These are phyloP conservation scores for Chiridota heheva DNA, from an alignment of 35 echinoderm and acorn worm genomes.

Conservation along the genomic window DNA sequence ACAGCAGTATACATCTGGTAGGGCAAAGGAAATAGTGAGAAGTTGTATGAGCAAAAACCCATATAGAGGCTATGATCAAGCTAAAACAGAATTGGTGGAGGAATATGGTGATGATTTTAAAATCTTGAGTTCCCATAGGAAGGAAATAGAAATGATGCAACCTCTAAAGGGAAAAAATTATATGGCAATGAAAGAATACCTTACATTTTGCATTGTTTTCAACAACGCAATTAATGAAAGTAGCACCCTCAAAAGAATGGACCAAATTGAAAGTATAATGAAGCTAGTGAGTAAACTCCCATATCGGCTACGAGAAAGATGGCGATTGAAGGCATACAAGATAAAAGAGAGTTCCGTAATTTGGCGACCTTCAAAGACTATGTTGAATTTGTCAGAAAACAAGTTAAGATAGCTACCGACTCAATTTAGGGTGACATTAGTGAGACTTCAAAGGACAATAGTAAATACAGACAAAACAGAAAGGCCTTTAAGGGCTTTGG, in stretches of 20 bases:
- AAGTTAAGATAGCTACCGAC: slow-evolving; percentile 37
- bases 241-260: slow-evolving; percentile 19
- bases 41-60: too few relatives aligned
- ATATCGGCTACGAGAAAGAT: slow-evolving; percentile 28
- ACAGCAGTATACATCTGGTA: too few relatives aligned
- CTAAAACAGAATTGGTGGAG: slow-evolving; percentile 26
- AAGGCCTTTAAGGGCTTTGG: neutral
- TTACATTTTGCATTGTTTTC: too few relatives aligned
- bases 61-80: too few relatives aligned
- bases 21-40: too few relatives aligned
- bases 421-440: slow-evolving; percentile 21
- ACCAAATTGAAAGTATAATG: slow-evolving; percentile 21
- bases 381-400: slow-evolving; percentile 30
- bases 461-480: neutral
- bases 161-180: slow-evolving; percentile 3
- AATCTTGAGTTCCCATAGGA: slow-evolving; percentile 31
- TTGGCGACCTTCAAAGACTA: slow-evolving; percentile 16
- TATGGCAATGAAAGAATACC: neutral
- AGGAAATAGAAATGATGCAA: slow-evolving; percentile 28
- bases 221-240: slow-evolving; percentile 30
- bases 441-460: slow-evolving; percentile 16
- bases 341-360: slow-evolving; percentile 1
- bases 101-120: slow-evolving; percentile 34
- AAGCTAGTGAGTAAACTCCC: slow-evolving; percentile 19
- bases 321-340: neutral